Evolutionary conservation across 2,113 vertebrate species (phyloP).

Genomic region (Sander lucioperca): DNA sequence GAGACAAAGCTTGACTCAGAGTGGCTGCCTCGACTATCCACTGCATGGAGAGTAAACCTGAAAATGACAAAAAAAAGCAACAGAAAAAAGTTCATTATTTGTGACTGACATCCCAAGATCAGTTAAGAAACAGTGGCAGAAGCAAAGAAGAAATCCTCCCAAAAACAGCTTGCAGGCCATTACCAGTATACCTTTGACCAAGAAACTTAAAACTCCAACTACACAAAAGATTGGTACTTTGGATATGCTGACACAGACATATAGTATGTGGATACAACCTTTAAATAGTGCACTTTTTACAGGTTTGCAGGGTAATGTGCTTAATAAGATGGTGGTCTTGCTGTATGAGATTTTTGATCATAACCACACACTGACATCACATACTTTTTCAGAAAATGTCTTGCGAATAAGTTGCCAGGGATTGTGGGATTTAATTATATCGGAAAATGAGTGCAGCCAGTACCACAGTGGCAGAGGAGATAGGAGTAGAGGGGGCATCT

Average conservation of each 20-base stretch:
- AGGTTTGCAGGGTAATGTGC: not conserved
- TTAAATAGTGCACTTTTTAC: not conserved
- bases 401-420: constrained; percentile 3
- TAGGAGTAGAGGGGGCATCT: constrained; percentile 34
- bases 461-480: constrained; percentile 18
- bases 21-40: constrained; percentile 94
- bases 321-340: not conserved
- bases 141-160: not conserved
- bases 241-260: not conserved
- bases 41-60: constrained; percentile 94
- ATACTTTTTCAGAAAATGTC: not conserved
- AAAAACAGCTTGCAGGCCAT: not conserved
- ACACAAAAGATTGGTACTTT: not conserved
- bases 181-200: not conserved
- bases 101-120: not conserved
- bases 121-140: not conserved
- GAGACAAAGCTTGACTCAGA: constrained; percentile 94
- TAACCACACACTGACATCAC: constrained; percentile 15
- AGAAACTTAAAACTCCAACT: not conserved
- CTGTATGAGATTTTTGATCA: constrained; percentile 17
- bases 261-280: not conserved
- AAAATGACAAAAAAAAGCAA: constrained; percentile 6
- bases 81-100: not conserved
- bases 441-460: constrained; percentile 38
- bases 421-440: constrained; percentile 41